A percentile compares a stretch with the other conserved stretches of the same genome.
These are phyloP conservation scores for Teleiodes luculella DNA, from an alignment of 2,888 invertebrate species.

Conservation along the genomic window DNA sequence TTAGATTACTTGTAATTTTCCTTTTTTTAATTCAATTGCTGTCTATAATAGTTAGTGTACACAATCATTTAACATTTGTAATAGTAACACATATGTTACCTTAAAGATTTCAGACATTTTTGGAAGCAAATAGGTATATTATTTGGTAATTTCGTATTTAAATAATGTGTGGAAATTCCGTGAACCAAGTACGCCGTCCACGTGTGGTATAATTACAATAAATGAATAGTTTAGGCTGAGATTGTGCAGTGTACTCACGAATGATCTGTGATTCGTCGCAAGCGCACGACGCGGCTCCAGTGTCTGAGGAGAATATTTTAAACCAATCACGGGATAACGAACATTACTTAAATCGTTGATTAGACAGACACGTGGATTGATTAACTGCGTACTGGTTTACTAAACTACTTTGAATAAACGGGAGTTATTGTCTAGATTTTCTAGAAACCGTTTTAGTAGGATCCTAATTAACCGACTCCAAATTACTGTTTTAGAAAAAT, in stretches of 20 bases:
- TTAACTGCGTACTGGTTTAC: neutral
- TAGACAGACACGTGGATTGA: constrained; percentile 4
- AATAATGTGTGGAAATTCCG: neutral
- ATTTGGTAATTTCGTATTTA: neutral
- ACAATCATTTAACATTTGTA: too few relatives aligned
- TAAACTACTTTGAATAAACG: neutral
- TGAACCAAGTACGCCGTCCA: neutral
- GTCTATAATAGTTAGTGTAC: too few relatives aligned
- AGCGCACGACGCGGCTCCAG: constrained; percentile 32
- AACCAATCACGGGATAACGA: constrained; percentile 12
- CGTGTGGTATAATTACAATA: constrained; percentile 39
- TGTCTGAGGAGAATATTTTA: constrained; percentile 52
- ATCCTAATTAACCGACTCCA: too few relatives aligned
- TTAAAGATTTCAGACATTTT: too few relatives aligned
- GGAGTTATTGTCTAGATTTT: too few relatives aligned
- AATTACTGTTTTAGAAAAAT: too few relatives aligned
- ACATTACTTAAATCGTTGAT: neutral
- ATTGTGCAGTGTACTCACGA: constrained; percentile 48
- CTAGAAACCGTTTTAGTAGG: too few relatives aligned
- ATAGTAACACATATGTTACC: too few relatives aligned
- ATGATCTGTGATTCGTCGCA: constrained; percentile 38
- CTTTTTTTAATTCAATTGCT: too few relatives aligned
- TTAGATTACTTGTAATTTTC: too few relatives aligned
- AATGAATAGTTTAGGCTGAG: constrained; percentile 43
- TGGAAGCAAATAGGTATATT: too few relatives aligned